Percentiles rank a stretch among this genome's conserved stretches.
Conservation (phyloP, 2,797 vertebrate species). For the Mormyrops boulengeri region DNA sequence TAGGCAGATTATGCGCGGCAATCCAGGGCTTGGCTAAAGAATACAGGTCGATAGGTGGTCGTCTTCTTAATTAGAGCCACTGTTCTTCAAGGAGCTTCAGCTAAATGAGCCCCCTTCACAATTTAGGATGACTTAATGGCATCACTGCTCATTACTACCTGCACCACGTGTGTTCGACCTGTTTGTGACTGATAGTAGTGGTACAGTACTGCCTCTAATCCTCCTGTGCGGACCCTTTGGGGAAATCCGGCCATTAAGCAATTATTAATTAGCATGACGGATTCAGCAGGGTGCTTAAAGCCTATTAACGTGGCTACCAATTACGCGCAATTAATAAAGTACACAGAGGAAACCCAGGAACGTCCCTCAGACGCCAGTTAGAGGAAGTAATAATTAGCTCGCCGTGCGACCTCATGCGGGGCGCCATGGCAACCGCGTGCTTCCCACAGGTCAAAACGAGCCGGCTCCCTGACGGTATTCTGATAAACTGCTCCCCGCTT, state of each 20-base stretch:
- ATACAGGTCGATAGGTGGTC: conserved; percentile 1
- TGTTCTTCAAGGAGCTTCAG: not conserved
- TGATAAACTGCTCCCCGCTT: not conserved
- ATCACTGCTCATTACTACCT: not conserved
- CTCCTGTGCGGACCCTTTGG: not conserved
- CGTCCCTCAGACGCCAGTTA: conserved; percentile 2
- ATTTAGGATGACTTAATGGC: conserved; percentile 4
- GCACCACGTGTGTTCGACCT: conserved; percentile 2
- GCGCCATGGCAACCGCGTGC: not conserved
- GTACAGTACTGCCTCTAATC: not conserved
- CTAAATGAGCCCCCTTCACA: not conserved
- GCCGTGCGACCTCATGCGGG: not conserved
- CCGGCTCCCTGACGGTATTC: not conserved
- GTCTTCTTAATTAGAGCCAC: not conserved
- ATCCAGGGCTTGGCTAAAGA: not conserved
- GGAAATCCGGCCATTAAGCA: conserved; percentile 11
- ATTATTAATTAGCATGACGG: conserved; percentile 18
- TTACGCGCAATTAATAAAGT: conserved; percentile 16
- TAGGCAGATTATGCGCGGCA: not conserved
- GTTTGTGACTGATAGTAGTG: not conserved
- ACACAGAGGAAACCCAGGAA: not conserved
- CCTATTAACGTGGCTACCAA: conserved; percentile 19
- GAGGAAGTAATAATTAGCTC: not conserved
- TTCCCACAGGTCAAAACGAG: not conserved
- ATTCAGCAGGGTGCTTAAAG: conserved; percentile 14